Evolutionary conservation across 2,797 vertebrate species (phyloP), one percentile per base, ranked within the genome.

Genomic region (Onychomys leucogaster): DNA sequence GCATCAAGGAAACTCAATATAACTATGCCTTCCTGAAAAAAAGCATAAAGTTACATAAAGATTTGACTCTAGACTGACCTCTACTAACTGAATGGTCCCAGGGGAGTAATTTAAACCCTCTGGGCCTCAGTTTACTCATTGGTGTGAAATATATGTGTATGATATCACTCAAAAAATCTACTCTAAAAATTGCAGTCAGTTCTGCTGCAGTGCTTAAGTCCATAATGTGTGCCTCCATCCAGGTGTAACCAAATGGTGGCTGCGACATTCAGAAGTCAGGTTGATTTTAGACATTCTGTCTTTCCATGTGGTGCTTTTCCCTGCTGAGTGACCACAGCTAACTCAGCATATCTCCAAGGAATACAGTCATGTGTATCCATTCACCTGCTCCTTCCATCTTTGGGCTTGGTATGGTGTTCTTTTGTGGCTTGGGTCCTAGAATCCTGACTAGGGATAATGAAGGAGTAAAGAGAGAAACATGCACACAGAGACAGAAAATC

Each of bases 21-120:
- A 87, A 78, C 87, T 93, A 90, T 77, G 16, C 49, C 52, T 57
- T 23, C 11, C 61, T 82, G 88, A 55, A 14, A 80, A 27, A 12
- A 81, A 76, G 61, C 29, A 71, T 71, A 61, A 75, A 41, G 37
- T 75, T 59, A 55, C 12, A 43, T 43, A 43, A 75, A 13, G 59
- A 4, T 89, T 27, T 83, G 94, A 91, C 89, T 6, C 14, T 71
- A 80, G 29, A 10, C 13, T 55, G 49, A 19, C 14, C 5, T 85
- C 59, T 78, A 34, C 19, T 37, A 77, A 34, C 23, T 93, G 23
- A 32, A 94, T 61, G 23, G 77, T 23, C 12, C 65, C 23, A 76
- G 8, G 41, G 8, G 91, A 55, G 32, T 91, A 52, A 82, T n/a
- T 87, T 57, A 91, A 76, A 41, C 16, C 13, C 32, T 80, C 11